phyloP scores from a whole-genome alignment of 2,888 invertebrate species.

The Bugulina stolonifera region DNA sequence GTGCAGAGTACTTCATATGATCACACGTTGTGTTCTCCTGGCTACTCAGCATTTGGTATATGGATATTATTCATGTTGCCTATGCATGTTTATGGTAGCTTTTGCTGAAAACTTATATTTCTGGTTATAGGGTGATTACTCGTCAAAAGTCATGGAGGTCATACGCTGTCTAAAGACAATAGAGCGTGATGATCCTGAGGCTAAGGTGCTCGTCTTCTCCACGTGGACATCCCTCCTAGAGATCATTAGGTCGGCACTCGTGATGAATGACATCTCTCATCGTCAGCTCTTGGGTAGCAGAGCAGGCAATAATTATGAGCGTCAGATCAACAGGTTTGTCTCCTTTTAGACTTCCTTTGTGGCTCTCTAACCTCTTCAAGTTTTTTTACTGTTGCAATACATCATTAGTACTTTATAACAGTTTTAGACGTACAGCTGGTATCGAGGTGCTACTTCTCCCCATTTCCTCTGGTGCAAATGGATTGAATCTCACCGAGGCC shows the following conservation, averaged over 20 bases:
- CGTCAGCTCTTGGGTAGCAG: conserved; percentile 24
- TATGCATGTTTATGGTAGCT: too few species aligned
- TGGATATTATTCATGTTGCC: too few species aligned
- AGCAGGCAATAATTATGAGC: background rate
- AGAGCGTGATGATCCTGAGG: conserved; percentile 55
- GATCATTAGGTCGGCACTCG: conserved; percentile 58
- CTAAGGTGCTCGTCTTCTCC: conserved; percentile 70
- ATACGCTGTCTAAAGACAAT: conserved; percentile 60
- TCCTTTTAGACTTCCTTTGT: background rate
- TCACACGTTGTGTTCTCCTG: too few species aligned
- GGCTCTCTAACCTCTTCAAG: background rate
- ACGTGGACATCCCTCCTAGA: conserved; percentile 56
- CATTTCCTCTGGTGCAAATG: conserved; percentile 66
- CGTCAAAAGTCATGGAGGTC: conserved; percentile 66
- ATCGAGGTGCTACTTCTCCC: conserved; percentile 62
- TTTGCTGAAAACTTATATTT: too few species aligned
- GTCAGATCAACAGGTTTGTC: background rate
- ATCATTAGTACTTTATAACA: too few species aligned
- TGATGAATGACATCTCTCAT: conserved; percentile 57
- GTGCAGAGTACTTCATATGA: too few species aligned
- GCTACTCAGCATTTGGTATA: too few species aligned
- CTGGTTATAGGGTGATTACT: conserved; percentile 63
- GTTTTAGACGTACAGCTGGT: conserved; percentile 42
- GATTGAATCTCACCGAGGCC: conserved; percentile 72
- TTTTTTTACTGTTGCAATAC: too few species aligned